Conservation (phyloP, 2,113 vertebrate genomes). For the Scortum barcoo region DNA sequence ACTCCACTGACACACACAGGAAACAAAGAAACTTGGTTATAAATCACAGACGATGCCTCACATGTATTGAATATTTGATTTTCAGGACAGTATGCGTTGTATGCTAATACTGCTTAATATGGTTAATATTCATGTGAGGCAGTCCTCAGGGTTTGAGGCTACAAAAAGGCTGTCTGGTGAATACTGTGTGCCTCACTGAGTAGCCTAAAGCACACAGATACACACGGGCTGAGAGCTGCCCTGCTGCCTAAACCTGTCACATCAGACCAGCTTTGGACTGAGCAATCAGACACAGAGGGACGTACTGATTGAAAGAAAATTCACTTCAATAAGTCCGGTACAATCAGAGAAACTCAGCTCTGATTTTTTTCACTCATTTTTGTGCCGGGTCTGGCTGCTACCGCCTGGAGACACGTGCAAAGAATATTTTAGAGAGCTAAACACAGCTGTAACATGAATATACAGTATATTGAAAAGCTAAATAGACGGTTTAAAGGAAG, state of each 20-base stretch:
- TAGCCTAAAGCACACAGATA: constrained; percentile 46
- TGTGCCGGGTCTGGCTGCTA: not conserved
- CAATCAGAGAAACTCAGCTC: constrained; percentile 27
- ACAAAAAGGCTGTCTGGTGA: constrained; percentile 47
- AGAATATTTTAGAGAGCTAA: not conserved
- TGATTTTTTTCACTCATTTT: constrained; percentile 35
- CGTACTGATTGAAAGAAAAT: constrained; percentile 28
- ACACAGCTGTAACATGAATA: not conserved
- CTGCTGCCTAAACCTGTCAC: constrained; percentile 38
- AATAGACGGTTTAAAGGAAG: not conserved
- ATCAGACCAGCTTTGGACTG: constrained; percentile 29
- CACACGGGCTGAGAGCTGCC: constrained; percentile 23
- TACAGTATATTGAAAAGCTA: constrained; percentile 12
- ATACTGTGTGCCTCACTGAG: constrained; percentile 53
- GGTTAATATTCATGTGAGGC: constrained; percentile 61
- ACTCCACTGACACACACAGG: not conserved
- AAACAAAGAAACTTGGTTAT: constrained; percentile 10
- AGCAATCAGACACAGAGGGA: constrained; percentile 32
- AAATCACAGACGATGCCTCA: not conserved
- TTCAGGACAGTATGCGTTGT: constrained; percentile 19
- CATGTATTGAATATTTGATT: constrained; percentile 26
- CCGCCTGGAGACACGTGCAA: not conserved
- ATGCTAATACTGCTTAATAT: constrained; percentile 48
- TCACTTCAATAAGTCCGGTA: constrained; percentile 7
- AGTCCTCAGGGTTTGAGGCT: constrained; percentile 42